Evolutionary conservation across 2,113 vertebrate species (phyloP).

Genomic region (Turdus rufiventris): DNA sequence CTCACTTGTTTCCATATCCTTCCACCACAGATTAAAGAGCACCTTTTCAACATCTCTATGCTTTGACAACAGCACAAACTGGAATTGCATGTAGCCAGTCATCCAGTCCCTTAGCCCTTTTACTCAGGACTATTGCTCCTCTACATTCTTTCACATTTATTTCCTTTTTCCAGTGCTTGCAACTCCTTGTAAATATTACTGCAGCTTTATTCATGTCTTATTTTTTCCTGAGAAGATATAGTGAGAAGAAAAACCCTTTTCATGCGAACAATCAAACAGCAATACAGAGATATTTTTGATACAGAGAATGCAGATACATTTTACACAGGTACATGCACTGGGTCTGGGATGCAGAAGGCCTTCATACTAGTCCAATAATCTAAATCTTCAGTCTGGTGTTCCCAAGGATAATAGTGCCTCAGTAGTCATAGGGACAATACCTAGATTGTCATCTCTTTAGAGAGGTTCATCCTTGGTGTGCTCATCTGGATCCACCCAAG

Average conservation of each 20-base stretch:
- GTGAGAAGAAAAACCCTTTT: background rate
- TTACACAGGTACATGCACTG: background rate
- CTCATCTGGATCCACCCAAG: background rate
- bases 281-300: background rate
- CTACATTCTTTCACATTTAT: background rate
- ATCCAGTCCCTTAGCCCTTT: background rate
- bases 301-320: background rate
- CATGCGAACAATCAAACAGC: accelerated
- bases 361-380: background rate
- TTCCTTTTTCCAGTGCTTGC: background rate
- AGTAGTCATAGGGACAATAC: background rate
- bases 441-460: background rate
- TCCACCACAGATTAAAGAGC: background rate
- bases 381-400: background rate
- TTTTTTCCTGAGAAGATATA: background rate
- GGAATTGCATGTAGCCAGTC: background rate
- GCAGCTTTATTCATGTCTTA: background rate
- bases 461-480: background rate
- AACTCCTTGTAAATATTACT: background rate
- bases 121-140: background rate
- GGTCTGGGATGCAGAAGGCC: background rate
- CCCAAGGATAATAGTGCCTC: background rate
- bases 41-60: background rate
- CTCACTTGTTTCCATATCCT: background rate
- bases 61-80: background rate